Percentiles rank a stretch among this genome's conserved stretches.
These are phyloP conservation scores for Nilaparvata lugens DNA, from an alignment of 1,140 invertebrate species.

Conservation along the genomic window DNA sequence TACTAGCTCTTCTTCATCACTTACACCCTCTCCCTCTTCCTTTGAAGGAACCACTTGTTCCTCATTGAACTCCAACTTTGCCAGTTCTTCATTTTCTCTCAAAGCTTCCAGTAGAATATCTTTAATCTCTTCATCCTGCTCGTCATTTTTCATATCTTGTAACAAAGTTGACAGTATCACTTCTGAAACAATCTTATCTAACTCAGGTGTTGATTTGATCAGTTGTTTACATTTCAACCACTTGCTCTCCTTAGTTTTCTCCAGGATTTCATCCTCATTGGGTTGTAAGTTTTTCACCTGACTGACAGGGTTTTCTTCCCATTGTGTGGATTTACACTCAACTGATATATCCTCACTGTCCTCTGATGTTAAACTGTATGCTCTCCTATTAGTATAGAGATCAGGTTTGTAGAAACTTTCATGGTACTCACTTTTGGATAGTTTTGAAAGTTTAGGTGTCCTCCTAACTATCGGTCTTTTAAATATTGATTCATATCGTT, in stretches of 20 bases:
- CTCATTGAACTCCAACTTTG: neutral
- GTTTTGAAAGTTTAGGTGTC: neutral
- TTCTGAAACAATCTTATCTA: neutral
- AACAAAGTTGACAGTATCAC: neutral
- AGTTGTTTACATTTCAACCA: neutral
- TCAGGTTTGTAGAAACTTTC: neutral
- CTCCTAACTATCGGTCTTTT: constrained; percentile 1
- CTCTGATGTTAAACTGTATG: neutral
- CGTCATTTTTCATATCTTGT: constrained; percentile 1
- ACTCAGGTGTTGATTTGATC: neutral
- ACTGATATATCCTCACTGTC: neutral
- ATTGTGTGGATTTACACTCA: constrained; percentile 12
- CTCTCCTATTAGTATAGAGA: neutral
- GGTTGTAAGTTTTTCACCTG: neutral
- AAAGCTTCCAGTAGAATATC: constrained; percentile 11
- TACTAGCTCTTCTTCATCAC: neutral
- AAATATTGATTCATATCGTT: neutral
- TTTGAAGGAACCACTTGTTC: neutral
- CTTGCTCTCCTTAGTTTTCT: constrained; percentile 8
- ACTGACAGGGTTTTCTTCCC: constrained; percentile 10
- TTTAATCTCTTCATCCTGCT: constrained; percentile 13
- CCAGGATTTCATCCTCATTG: constrained; percentile 10
- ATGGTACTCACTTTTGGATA: neutral
- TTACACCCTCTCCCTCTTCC: neutral
- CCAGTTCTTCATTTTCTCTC: neutral